Conservation (phyloP, 2,797 vertebrate genomes). For the Enteromius thamalakanensis region DNA sequence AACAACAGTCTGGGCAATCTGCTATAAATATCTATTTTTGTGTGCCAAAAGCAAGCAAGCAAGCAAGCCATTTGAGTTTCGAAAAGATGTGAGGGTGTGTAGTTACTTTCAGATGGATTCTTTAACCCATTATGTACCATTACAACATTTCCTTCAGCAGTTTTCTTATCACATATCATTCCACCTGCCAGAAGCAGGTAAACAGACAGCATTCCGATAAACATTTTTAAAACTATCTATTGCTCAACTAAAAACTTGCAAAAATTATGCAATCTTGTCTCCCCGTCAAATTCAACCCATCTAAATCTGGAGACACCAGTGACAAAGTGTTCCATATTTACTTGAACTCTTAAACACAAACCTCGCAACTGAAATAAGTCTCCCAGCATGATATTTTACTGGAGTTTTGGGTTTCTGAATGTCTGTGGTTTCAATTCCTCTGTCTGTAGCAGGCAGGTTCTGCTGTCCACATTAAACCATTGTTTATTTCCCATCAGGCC, state of each 20-base stretch:
- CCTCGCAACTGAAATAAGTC: neutral
- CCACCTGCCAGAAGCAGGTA: neutral
- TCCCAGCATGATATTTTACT: neutral
- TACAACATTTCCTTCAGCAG: neutral
- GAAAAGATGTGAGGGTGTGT: neutral
- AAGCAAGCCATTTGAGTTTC: neutral
- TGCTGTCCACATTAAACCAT: constrained; percentile 11
- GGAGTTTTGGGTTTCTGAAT: constrained; percentile 16
- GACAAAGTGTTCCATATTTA: neutral
- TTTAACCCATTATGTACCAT: neutral
- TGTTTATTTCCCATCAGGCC: constrained; percentile 39
- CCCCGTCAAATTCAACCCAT: neutral
- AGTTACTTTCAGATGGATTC: neutral
- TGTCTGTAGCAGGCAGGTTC: constrained; percentile 13
- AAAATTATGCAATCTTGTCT: constrained; percentile 4
- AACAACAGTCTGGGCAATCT: neutral
- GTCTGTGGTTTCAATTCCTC: constrained; percentile 16
- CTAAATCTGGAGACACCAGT: neutral
- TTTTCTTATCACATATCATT: neutral
- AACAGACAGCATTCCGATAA: neutral
- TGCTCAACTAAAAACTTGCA: neutral
- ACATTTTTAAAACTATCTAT: neutral
- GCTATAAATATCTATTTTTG: neutral
- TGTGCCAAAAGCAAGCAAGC: neutral
- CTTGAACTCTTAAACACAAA: neutral